Conservation (phyloP, 2,797 vertebrate genomes). For the Sciaenops ocellatus region DNA sequence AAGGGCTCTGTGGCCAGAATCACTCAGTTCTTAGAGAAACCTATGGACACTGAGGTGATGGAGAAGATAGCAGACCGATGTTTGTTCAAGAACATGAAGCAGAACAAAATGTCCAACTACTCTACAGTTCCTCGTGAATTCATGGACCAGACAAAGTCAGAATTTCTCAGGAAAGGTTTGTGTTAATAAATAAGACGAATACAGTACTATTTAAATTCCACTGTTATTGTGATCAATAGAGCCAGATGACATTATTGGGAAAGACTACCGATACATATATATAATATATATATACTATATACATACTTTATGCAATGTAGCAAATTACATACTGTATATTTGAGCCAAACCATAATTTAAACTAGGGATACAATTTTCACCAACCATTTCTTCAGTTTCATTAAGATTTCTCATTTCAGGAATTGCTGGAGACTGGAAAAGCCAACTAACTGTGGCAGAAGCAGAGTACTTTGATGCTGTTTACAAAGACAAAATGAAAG, state of each 20-base stretch:
- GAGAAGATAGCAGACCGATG: constrained; percentile 78
- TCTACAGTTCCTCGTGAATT: constrained; percentile 70
- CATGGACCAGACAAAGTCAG: constrained; percentile 78
- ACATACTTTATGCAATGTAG: background rate
- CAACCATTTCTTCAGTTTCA: background rate
- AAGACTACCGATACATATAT: too few species aligned
- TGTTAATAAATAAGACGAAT: background rate
- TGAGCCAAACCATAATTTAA: too few species aligned
- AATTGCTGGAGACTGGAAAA: constrained; percentile 83
- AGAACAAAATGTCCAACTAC: constrained; percentile 87
- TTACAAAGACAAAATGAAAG: constrained; percentile 79
- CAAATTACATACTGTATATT: background rate
- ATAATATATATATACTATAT: too few species aligned
- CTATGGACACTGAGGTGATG: constrained; percentile 67
- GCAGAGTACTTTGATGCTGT: constrained; percentile 71
- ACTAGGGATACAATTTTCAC: too few species aligned
- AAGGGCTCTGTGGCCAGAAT: constrained; percentile 75
- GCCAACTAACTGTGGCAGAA: constrained; percentile 72
- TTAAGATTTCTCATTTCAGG: constrained; percentile 64
- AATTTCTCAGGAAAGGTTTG: constrained; percentile 85
- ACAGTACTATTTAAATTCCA: background rate
- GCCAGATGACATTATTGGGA: too few species aligned
- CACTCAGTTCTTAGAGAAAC: constrained; percentile 75
- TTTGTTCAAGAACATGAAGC: constrained; percentile 85
- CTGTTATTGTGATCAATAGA: background rate